Evolutionary conservation across 2,888 invertebrate genomes (phyloP).

Genomic region (Tortricodes alternella): DNA sequence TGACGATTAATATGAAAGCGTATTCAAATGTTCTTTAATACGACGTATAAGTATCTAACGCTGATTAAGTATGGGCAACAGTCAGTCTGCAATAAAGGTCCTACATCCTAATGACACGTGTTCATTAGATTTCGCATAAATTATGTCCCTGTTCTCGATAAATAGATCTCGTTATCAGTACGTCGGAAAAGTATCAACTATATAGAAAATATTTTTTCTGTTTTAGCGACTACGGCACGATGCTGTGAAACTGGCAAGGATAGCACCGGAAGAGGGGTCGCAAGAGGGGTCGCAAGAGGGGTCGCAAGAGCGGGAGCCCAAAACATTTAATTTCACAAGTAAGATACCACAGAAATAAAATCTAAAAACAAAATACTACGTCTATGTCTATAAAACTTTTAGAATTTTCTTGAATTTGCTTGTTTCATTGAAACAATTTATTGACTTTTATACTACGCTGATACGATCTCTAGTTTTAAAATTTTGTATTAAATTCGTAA

Average conservation of each 20-base stretch:
- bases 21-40: conserved; percentile 12
- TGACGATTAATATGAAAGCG: conserved; percentile 26
- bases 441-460: too few relatives aligned
- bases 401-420: not conserved
- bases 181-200: not conserved
- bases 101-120: conserved; percentile 15
- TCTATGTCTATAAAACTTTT: not conserved
- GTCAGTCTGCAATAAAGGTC: conserved; percentile 5
- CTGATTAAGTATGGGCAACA: conserved; percentile 11
- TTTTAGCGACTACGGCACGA: conserved; percentile 60
- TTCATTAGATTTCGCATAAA: conserved; percentile 13
- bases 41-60: conserved; percentile 6
- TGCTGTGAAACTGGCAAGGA: conserved; percentile 56
- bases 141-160: conserved; percentile 15
- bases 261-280: conserved; percentile 60
- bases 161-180: conserved; percentile 2
- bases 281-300: conserved; percentile 36
- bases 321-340: conserved; percentile 5
- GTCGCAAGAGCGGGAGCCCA: conserved; percentile 42
- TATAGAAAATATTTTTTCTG: conserved; percentile 36
- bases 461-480: too few relatives aligned
- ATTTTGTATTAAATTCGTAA: not conserved
- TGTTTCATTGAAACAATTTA: too few relatives aligned
- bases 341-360: too few relatives aligned
- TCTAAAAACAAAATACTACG: too few relatives aligned